Evolutionary conservation across 2,888 invertebrate genomes (phyloP).

Genomic region (Tryphoninae sp.): DNA sequence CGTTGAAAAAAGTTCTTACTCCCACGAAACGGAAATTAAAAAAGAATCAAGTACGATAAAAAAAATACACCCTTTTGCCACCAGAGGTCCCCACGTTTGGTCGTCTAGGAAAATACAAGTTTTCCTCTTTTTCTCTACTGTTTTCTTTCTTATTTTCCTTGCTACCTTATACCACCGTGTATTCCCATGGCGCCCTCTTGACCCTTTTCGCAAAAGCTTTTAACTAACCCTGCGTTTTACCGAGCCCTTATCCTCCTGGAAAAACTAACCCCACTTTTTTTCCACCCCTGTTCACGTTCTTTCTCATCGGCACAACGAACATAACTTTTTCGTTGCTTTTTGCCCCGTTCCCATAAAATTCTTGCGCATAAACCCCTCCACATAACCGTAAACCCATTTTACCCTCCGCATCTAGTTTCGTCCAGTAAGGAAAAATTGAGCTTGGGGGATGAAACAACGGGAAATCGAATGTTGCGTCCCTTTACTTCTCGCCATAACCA

Average conservation of each 20-base stretch:
- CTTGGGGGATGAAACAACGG: not conserved
- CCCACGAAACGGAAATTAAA: not conserved
- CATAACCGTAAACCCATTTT: conserved; percentile 18
- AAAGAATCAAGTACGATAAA: not conserved
- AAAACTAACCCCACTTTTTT: not conserved
- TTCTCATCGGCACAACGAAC: conserved; percentile 22
- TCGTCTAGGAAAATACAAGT: conserved; percentile 15
- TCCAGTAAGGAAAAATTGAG: not conserved
- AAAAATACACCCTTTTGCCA: not conserved
- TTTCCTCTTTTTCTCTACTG: not conserved
- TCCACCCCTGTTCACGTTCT: not conserved
- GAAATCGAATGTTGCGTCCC: conserved; percentile 26
- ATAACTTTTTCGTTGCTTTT: conserved; percentile 29
- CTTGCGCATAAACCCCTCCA: not conserved
- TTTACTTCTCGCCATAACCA: conserved; percentile 17
- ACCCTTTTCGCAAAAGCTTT: conserved; percentile 20
- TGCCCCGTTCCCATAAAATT: conserved; percentile 28
- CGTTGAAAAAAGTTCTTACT: not conserved
- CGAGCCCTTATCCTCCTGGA: conserved; percentile 8
- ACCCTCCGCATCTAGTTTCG: too few species aligned
- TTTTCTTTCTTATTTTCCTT: conserved; percentile 5
- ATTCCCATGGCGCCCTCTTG: not conserved
- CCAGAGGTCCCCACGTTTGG: not conserved
- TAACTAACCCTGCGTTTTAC: conserved; percentile 35
- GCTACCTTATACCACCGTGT: not conserved